Conservation (phyloP, 2,113 vertebrate species). For the Oenanthe melanoleuca region DNA sequence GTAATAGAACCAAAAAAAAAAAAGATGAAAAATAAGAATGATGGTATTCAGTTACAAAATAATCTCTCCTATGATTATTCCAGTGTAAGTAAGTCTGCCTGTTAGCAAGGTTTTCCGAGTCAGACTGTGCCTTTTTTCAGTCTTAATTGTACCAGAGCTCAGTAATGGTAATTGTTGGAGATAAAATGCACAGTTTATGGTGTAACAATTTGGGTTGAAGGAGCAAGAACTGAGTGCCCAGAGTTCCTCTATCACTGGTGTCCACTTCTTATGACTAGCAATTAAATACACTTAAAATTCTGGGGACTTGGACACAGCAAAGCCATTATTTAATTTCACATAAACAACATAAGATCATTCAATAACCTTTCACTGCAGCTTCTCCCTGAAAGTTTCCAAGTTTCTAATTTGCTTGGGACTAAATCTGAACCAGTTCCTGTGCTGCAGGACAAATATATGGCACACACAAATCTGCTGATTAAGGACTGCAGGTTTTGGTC, state of each 20-base stretch:
- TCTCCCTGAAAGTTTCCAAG: background rate
- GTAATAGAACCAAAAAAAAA: background rate
- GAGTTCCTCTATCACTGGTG: background rate
- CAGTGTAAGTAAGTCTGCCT: background rate
- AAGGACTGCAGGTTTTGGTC: background rate
- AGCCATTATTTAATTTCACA: background rate
- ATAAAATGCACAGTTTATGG: fast-evolving
- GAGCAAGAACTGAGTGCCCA: background rate
- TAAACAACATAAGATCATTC: fast-evolving
- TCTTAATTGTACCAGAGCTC: background rate
- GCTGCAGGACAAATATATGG: background rate
- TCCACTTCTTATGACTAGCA: background rate
- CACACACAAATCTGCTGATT: background rate
- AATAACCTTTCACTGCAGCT: background rate
- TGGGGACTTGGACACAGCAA: background rate
- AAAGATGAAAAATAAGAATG: background rate
- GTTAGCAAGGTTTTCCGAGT: background rate
- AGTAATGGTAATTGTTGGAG: background rate
- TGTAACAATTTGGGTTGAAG: background rate
- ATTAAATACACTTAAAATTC: background rate
- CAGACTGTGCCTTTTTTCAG: background rate
- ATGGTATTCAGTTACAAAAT: background rate
- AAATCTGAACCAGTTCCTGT: background rate
- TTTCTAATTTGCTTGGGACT: background rate
- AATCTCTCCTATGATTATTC: background rate